Conservation (phyloP, 2,888 invertebrate species). For the Dryococelus australis region DNA sequence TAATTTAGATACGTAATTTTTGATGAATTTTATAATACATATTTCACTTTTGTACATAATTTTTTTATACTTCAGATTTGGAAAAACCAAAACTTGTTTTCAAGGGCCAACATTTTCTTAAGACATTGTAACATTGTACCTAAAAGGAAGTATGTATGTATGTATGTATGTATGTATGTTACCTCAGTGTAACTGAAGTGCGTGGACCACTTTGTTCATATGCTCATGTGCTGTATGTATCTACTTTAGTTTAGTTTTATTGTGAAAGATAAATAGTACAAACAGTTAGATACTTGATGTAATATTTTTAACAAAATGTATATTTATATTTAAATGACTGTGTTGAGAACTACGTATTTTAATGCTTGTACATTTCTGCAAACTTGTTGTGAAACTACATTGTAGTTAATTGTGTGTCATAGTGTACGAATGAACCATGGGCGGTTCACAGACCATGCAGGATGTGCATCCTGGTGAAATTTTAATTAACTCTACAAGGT, state of each 20-base stretch:
- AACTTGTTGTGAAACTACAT: conserved; percentile 3
- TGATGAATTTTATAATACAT: no score
- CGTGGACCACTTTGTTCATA: conserved; percentile 39
- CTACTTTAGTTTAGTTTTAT: conserved; percentile 21
- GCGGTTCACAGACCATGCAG: no score
- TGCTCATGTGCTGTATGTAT: conserved; percentile 25
- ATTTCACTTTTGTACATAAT: no score
- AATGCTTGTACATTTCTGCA: conserved; percentile 32
- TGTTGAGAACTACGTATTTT: conserved; percentile 23
- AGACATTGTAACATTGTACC: no score
- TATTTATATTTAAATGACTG: conserved; percentile 23
- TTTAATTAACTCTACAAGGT: not conserved
- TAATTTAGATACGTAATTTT: no score
- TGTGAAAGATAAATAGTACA: conserved; percentile 33
- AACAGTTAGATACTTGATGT: conserved; percentile 36
- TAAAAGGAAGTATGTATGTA: no score
- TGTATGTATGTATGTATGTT: no score
- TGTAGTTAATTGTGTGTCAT: not conserved
- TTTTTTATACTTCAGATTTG: no score
- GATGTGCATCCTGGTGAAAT: not conserved
- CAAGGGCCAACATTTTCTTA: no score
- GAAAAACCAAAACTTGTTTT: no score
- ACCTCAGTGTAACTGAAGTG: no score
- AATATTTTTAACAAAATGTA: conserved; percentile 33
- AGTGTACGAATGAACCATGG: not conserved